Evolutionary conservation across 2,888 invertebrate species (phyloP).

Genomic region (Protonemura montana): DNA sequence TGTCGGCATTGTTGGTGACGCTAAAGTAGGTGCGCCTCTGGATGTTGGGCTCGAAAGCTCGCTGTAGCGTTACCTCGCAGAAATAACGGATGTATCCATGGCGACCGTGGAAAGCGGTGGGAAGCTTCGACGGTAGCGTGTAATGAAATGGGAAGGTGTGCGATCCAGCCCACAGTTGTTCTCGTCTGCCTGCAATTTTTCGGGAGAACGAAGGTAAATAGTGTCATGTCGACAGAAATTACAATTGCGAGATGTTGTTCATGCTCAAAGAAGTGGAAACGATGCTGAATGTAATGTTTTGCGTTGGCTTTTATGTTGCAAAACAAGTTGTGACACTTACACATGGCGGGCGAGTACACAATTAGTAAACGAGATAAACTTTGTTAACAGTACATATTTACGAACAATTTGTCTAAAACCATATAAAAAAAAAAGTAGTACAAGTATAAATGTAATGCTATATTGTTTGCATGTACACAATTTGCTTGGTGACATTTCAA

Average conservation of each 20-base stretch:
- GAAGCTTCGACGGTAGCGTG: constrained; percentile 53
- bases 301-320: too few species aligned
- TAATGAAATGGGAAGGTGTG: constrained; percentile 53
- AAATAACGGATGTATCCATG: constrained; percentile 54
- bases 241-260: background rate
- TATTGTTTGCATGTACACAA: too few species aligned
- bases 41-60: constrained; percentile 52
- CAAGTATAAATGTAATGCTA: too few species aligned
- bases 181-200: constrained; percentile 52
- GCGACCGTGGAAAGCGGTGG: constrained; percentile 53
- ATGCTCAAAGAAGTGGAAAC: too few species aligned
- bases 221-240: background rate
- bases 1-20: constrained; percentile 53
- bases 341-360: too few species aligned
- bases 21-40: constrained; percentile 52
- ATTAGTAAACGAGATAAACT: too few species aligned
- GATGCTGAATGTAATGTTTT: too few species aligned
- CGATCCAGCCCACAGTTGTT: constrained; percentile 53
- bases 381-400: too few species aligned
- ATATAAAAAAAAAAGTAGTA: too few species aligned
- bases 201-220: background rate
- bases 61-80: constrained; percentile 54
- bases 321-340: too few species aligned
- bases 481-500: too few species aligned
- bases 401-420: too few species aligned